A percentile compares a stretch with the other conserved stretches of the same genome.
Evolutionary conservation across 2,113 vertebrate species (phyloP).

Genomic region (Charina bottae): DNA sequence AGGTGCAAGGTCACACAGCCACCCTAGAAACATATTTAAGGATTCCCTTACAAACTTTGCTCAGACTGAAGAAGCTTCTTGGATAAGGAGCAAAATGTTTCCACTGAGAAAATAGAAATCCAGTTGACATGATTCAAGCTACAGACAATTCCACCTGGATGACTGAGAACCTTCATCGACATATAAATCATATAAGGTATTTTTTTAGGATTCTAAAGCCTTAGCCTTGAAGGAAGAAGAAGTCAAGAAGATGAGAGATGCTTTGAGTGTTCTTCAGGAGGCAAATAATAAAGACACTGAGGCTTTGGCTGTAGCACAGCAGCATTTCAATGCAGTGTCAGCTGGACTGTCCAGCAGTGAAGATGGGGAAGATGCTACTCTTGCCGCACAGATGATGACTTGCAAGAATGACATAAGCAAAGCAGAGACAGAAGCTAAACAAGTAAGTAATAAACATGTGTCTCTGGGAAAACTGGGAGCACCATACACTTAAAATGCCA

Average conservation of each 20-base stretch:
- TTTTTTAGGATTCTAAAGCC: constrained; percentile 84
- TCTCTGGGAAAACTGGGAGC: constrained; percentile 19
- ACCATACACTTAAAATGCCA: neutral
- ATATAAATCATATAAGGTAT: too few relatives aligned
- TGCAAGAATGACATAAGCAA: constrained; percentile 96
- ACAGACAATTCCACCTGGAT: too few relatives aligned
- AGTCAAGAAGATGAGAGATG: constrained; percentile 76
- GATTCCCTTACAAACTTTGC: too few relatives aligned
- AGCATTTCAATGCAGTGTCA: constrained; percentile 89
- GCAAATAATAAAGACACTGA: constrained; percentile 76
- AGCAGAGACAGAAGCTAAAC: constrained; percentile 90
- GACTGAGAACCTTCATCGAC: too few relatives aligned
- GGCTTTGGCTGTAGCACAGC: constrained; percentile 81
- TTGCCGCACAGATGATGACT: constrained; percentile 91
- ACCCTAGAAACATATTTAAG: too few relatives aligned
- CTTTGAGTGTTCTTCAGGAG: constrained; percentile 78
- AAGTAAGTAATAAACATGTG: constrained; percentile 80
- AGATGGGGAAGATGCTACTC: constrained; percentile 85
- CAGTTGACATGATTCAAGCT: too few relatives aligned
- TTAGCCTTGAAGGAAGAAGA: constrained; percentile 86
- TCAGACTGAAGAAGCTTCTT: too few relatives aligned
- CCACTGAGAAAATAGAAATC: too few relatives aligned
- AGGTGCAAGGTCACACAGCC: too few relatives aligned
- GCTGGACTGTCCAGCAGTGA: constrained; percentile 88
- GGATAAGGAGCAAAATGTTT: too few relatives aligned